These are phyloP conservation scores for Dufourea novaeangliae DNA, from an alignment of 1,140 invertebrate genomes.

Conservation along the genomic window DNA sequence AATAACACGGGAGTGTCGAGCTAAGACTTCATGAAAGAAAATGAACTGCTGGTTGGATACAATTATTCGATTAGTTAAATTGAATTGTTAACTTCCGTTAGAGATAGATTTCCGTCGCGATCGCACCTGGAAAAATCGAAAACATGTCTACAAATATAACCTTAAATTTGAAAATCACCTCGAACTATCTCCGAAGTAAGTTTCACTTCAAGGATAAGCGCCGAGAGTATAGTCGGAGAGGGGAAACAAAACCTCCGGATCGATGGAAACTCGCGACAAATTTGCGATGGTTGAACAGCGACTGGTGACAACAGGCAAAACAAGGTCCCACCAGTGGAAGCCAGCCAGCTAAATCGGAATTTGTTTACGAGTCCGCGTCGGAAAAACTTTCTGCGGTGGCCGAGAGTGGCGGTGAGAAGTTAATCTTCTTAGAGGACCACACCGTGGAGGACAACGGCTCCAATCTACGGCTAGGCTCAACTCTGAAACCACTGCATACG, in stretches of 20 bases:
- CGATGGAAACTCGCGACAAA: not conserved
- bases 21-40: no score
- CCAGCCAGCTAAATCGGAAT: constrained; percentile 45
- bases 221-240: not conserved
- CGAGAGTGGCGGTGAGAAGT: constrained; percentile 36
- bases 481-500: not conserved
- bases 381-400: constrained; percentile 36
- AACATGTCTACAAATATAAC: no score
- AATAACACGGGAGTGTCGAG: no score
- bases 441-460: not conserved
- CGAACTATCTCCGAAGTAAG: no score
- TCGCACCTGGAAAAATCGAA: no score
- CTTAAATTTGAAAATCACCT: not conserved
- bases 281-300: constrained; percentile 11
- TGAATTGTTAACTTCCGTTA: no score
- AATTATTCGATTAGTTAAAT: no score
- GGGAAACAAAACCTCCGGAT: not conserved
- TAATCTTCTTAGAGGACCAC: constrained; percentile 44
- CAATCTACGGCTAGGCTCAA: not conserved
- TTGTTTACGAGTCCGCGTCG: constrained; percentile 46
- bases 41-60: no score
- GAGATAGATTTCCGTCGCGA: no score
- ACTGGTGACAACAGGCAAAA: constrained; percentile 14
- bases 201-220: constrained; percentile 3
- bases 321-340: not conserved